These are phyloP conservation scores for Eugnorisma glareosa DNA, from an alignment of 2,888 invertebrate species.

Conservation along the genomic window DNA sequence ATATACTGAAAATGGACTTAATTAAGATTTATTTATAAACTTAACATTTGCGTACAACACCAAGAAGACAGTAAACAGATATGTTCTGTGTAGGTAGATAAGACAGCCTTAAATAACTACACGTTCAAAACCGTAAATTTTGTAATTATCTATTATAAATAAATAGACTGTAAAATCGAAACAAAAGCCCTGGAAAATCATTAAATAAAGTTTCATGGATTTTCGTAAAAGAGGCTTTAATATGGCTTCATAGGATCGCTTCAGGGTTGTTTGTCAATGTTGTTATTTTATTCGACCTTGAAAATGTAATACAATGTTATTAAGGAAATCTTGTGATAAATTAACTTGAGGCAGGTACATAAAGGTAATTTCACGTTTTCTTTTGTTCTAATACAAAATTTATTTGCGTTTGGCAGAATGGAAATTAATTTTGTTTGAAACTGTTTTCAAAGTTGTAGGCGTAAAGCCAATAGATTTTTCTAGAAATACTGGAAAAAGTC, in stretches of 20 bases:
- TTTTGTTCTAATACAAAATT: constrained; percentile 23
- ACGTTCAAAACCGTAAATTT: background rate
- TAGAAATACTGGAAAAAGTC: background rate
- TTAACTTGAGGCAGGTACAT: constrained; percentile 9
- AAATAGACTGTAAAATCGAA: background rate
- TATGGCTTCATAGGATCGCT: constrained; percentile 17
- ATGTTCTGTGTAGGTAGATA: background rate
- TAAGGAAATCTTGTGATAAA: constrained; percentile 9
- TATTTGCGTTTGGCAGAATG: background rate
- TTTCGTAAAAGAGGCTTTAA: background rate
- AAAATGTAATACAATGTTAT: constrained; percentile 23
- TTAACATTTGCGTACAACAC: background rate
- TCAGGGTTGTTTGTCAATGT: constrained; percentile 35
- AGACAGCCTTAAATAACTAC: background rate
- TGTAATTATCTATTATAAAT: background rate
- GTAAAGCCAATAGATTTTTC: background rate
- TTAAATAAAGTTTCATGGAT: constrained; percentile 6
- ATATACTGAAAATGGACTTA: background rate
- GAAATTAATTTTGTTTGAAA: background rate
- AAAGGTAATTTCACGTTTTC: constrained; percentile 16
- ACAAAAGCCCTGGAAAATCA: constrained; percentile 9
- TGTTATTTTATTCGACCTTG: constrained; percentile 29
- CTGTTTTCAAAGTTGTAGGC: background rate
- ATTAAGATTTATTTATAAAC: background rate
- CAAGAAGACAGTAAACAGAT: background rate